Conservation (phyloP, 2,113 vertebrate species). For the Heptranchias perlo region DNA sequence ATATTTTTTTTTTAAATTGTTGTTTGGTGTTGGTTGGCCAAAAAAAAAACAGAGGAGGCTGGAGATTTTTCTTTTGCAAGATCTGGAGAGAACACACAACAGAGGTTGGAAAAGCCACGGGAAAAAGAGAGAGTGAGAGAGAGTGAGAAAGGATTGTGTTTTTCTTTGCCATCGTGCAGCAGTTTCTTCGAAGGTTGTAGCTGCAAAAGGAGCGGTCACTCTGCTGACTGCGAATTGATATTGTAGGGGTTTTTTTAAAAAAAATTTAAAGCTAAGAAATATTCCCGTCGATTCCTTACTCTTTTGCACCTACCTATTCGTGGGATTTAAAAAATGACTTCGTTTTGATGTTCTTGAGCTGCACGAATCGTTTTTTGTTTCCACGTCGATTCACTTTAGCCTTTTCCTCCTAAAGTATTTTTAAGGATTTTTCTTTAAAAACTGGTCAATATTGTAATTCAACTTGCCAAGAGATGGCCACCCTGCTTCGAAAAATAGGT, state of each 20-base stretch:
- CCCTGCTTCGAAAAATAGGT: conserved; percentile 92
- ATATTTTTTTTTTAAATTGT: not conserved
- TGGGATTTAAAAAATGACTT: conserved; percentile 12
- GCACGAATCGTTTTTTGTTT: not conserved
- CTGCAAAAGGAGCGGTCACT: not conserved
- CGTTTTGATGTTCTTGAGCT: not conserved
- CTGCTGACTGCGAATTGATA: not conserved
- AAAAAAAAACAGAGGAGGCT: not conserved
- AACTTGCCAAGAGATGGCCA: conserved; percentile 72
- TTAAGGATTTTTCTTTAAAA: not conserved
- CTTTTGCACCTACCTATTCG: not conserved
- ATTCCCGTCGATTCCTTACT: not conserved
- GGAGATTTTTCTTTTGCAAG: not conserved
- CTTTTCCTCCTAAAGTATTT: not conserved
- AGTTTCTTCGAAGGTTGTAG: not conserved
- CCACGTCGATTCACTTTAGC: not conserved
- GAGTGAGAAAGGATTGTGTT: conserved; percentile 3
- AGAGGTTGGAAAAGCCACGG: not conserved
- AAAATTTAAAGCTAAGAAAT: not conserved
- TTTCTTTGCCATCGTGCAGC: not conserved
- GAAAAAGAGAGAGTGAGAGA: not conserved
- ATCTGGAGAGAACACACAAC: not conserved
- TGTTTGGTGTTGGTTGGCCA: not conserved
- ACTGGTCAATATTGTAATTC: not conserved
- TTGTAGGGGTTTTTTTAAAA: not conserved